phyloP scores from a whole-genome alignment of 2,888 invertebrate genomes.

The Brachynemurus nebulosus region DNA sequence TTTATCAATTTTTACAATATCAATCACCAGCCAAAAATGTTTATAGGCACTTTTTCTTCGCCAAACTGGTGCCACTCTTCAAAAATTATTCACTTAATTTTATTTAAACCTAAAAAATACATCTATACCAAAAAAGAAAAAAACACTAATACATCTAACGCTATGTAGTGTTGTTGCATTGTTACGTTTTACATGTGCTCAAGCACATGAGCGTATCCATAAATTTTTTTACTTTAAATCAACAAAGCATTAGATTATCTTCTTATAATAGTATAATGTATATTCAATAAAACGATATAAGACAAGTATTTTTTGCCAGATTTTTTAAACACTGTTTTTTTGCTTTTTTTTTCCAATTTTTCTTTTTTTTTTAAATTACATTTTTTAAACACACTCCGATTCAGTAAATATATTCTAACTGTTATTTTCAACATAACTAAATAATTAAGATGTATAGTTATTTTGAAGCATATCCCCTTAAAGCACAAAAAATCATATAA shows the following conservation, averaged over 20 bases:
- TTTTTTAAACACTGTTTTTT: neutral
- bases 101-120: neutral
- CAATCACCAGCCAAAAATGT: too few species aligned
- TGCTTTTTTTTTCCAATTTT: neutral
- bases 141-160: constrained; percentile 5
- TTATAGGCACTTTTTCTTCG: constrained; percentile 2
- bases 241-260: neutral
- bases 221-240: too few species aligned
- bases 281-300: neutral
- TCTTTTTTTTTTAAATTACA: neutral
- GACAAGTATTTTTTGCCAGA: neutral
- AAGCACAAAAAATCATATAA: constrained; percentile 6
- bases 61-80: neutral
- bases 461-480: constrained; percentile 4
- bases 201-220: too few species aligned
- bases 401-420: neutral
- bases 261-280: too few species aligned
- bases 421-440: constrained; percentile 1
- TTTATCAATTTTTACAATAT: too few species aligned
- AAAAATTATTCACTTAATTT: neutral
- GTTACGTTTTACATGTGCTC: too few species aligned
- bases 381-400: neutral
- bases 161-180: too few species aligned
- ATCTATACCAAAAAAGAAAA: constrained; percentile 6
- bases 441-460: neutral